Evolutionary conservation across 2,888 invertebrate species (phyloP), one percentile per base, ranked within the genome.

Genomic region (Drosophila anomelani): DNA sequence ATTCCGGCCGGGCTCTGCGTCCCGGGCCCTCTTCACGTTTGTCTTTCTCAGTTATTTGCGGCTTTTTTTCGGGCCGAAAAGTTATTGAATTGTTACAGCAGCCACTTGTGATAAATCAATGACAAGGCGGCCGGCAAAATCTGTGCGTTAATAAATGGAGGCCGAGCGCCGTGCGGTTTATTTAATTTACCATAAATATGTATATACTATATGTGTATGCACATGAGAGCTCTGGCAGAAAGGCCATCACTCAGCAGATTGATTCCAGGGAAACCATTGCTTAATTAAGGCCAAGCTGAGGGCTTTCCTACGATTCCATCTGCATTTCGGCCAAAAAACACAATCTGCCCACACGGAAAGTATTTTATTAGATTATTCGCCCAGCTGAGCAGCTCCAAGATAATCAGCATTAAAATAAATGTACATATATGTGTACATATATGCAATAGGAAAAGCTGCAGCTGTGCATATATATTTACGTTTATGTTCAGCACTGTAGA

Each of bases 41-140:
- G 53, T 54, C 55, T 74, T 54, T 46, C 67, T 47, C 55, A 67
- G 76, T 59, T 66, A 56, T 78, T 61, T 69, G 80, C 64, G 77
- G 75, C 56, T 81, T 75, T 76, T 79, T 79, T 67, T 80, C 51
- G 58, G 59, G 59, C 62, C 41, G 68, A 60, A 68, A 77, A 81
- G 75, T 87, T 84, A 87, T 87, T 87, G 87, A 87, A 84, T 84
- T 86, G 81, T 78, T 81, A 80, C 75, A 66, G 72, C 72, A 80
- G 79, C 59, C 78, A 79, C 78, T 84, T 84, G 78, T 67, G 80
- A 87, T 84, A 84, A 87, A 84, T 84, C 87, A 85, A 75, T 78
- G 82, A 69, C 69, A 76, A 69, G 60, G 13, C 43, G 55, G 38
- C 62, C 36, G 47, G 54, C 23, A 53, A 67, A 77, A 71, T 64